Conservation (phyloP, 2,113 vertebrate species). For the Gopherus flavomarginatus region DNA sequence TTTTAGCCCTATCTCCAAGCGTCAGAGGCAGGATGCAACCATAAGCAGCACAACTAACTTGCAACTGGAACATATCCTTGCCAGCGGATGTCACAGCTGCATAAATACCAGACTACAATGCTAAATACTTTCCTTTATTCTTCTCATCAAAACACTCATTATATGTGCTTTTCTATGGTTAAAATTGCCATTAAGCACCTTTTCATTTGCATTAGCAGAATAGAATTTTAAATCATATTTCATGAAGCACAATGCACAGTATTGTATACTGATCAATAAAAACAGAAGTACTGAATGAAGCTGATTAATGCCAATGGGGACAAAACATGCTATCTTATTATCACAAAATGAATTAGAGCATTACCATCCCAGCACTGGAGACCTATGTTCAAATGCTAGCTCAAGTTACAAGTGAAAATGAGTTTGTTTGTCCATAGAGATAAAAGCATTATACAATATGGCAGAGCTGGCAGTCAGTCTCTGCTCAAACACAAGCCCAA, state of each 20-base stretch:
- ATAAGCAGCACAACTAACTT: neutral
- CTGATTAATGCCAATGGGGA: neutral
- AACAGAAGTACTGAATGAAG: neutral
- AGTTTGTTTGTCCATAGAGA: neutral
- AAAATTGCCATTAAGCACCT: neutral
- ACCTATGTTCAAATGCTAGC: neutral
- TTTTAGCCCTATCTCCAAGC: conserved; percentile 5
- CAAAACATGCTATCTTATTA: neutral
- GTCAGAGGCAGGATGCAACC: neutral
- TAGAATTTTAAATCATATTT: neutral
- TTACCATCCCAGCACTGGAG: neutral
- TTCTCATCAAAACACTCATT: neutral
- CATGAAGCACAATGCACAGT: neutral
- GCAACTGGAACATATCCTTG: neutral
- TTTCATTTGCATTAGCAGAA: neutral
- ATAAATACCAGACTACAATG: neutral
- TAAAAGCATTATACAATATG: neutral
- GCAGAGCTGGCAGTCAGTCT: neutral
- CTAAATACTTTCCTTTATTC: neutral
- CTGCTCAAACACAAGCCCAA: neutral
- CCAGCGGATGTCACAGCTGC: conserved; percentile 22
- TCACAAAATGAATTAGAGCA: neutral
- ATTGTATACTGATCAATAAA: neutral
- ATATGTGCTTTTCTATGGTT: neutral
- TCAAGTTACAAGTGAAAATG: neutral